Percentiles rank a stretch among this genome's conserved stretches.
Conservation (phyloP, 1,140 invertebrate genomes). For the Drosophila funebris region DNA sequence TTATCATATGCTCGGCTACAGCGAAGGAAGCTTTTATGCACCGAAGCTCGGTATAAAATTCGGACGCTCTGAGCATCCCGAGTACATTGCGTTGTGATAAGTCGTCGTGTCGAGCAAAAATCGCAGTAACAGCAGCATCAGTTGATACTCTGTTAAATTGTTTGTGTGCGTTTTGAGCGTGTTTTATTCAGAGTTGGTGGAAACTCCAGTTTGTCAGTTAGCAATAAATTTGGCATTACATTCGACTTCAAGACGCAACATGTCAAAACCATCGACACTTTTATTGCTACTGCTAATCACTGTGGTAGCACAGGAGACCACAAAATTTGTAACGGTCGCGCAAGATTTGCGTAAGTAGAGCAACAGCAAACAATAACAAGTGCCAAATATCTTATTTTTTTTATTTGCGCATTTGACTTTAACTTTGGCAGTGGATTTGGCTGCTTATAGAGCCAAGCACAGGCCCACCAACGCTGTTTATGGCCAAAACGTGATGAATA, state of each 20-base stretch:
- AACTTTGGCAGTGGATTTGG: slow-evolving; percentile 15
- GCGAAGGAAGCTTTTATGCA: slow-evolving; percentile 41
- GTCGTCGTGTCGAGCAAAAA: slow-evolving; percentile 50
- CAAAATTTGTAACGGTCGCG: slow-evolving; percentile 53
- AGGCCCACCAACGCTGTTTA: slow-evolving; percentile 47
- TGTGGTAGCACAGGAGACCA: slow-evolving; percentile 59
- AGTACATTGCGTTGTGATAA: slow-evolving; percentile 65
- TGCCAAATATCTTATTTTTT: slow-evolving; percentile 33
- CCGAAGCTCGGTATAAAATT: slow-evolving; percentile 70
- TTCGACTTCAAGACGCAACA: slow-evolving; percentile 25
- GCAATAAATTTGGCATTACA: slow-evolving; percentile 20
- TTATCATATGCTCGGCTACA: neutral
- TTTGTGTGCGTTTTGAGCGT: slow-evolving; percentile 32
- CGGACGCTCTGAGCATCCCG: slow-evolving; percentile 62
- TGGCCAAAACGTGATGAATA: slow-evolving; percentile 73
- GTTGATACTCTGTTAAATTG: neutral
- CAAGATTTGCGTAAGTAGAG: slow-evolving; percentile 82
- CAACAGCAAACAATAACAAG: slow-evolving; percentile 31
- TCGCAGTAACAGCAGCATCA: slow-evolving; percentile 19
- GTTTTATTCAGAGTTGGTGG: slow-evolving; percentile 9
- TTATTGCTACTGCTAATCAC: slow-evolving; percentile 67
- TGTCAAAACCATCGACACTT: slow-evolving; percentile 55
- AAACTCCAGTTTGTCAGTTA: slow-evolving; percentile 13
- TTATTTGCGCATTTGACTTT: slow-evolving; percentile 47
- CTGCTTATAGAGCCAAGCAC: too few species aligned